Base-by-base conservation (phyloP, 1,140 invertebrate species). In the Panagrolaimus sp. region DNA sequence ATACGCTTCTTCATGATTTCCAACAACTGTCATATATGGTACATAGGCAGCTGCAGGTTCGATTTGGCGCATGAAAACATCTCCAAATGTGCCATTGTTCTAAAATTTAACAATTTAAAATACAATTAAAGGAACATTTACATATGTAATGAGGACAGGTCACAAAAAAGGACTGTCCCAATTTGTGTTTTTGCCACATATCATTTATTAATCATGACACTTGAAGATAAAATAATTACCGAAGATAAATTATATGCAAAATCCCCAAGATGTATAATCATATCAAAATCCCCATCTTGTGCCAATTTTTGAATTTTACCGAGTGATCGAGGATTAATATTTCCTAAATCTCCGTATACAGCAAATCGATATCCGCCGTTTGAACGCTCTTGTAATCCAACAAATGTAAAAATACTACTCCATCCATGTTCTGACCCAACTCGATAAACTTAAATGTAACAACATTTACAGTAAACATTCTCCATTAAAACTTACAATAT, bases 11-110 rank as follows among this genome's bases (percentile, higher is more conserved):
- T 95, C 92, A 76, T 95, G 93, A 84, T 96, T 96, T 58, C 92
- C 93, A 67, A 90, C 89, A 74, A 90, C 90, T 1, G 90, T 91
- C 91, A 94, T 94, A 82, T 95, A 96, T 0, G 93, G 93, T 67
- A 94, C 85, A 83, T 90, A 89, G 43, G 90, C 90, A 55, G 93
- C 91, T 48, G 94, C 86, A 1, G 90, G 87, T 85, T 94, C 88
- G 71, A 95, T 90, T 85, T 91, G 90, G 38, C 88, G 87, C 91
- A 94, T 93, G 84, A 93, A 95, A 83, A 89, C 88, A 86, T 95
- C 91, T 0, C 93, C 92, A 52, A 91, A 88, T 55, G 83, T 82
- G 0, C 88, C 91, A 82, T 92, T 85, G 66, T 91, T 84, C 86
- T 24, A 24, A 28, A 63, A n/a, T 26, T 1, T 0, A 64, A 64